phyloP scores from a whole-genome alignment of 1,140 invertebrate genomes.

The Drosophila murphyi region DNA sequence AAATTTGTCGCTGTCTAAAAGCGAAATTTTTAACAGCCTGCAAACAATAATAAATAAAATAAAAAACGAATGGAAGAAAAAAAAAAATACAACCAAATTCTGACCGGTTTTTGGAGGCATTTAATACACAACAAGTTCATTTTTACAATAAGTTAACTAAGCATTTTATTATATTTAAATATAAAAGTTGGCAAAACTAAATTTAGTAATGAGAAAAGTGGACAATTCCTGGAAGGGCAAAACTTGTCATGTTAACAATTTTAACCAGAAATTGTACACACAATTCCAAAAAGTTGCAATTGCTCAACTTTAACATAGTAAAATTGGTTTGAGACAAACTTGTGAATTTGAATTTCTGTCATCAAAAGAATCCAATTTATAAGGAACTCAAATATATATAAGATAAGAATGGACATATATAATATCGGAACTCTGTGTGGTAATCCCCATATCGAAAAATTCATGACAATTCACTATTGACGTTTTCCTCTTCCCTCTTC shows the following conservation, averaged over 20 bases:
- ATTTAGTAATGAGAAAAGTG: too few species aligned
- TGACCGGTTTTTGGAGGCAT: conserved; percentile 60
- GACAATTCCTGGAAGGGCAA: too few species aligned
- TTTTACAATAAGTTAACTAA: neutral
- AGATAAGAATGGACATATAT: too few species aligned
- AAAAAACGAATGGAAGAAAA: conserved; percentile 17
- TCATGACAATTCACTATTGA: conserved; percentile 11
- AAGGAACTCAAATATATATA: too few species aligned
- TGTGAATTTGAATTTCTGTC: too few species aligned
- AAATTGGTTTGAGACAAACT: too few species aligned
- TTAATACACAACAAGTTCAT: neutral
- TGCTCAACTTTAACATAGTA: too few species aligned
- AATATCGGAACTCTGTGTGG: neutral
- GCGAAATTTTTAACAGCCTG: conserved; percentile 67
- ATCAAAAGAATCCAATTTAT: too few species aligned
- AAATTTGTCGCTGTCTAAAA: conserved; percentile 59
- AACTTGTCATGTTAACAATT: too few species aligned
- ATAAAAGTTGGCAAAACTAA: too few species aligned
- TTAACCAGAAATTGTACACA: too few species aligned
- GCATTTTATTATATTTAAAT: neutral
- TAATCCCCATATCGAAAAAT: neutral
- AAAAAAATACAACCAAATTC: conserved; percentile 50
- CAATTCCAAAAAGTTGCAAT: too few species aligned
- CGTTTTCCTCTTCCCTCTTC: neutral
- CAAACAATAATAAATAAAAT: conserved; percentile 22